Evolutionary conservation across 2,888 invertebrate species (phyloP).

Genomic region (Trachelus iudaicus): DNA sequence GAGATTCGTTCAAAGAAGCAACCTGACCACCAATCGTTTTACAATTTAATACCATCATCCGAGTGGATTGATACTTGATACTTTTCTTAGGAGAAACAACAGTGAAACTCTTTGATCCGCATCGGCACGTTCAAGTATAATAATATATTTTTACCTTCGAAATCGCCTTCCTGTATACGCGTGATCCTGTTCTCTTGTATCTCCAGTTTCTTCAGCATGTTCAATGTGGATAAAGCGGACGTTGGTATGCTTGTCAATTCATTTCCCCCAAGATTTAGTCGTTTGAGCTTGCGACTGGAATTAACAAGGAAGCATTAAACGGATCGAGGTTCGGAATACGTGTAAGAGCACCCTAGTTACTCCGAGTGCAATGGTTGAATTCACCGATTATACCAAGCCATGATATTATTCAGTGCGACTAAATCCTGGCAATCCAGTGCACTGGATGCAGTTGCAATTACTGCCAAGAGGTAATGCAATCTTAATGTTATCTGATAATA

Average conservation of each 20-base stretch:
- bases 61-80: not conserved
- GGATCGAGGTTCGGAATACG: not conserved
- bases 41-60: not conserved
- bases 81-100: not conserved
- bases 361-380: not conserved
- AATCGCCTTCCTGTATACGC: conserved; percentile 83
- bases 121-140: not conserved
- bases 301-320: conserved; percentile 19
- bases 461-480: no score
- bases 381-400: not conserved
- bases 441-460: not conserved
- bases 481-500: conserved; percentile 2
- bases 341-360: not conserved
- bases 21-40: not conserved
- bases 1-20: not conserved
- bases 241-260: conserved; percentile 82
- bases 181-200: conserved; percentile 88
- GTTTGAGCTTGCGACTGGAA: conserved; percentile 78
- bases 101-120: not conserved
- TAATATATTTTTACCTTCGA: conserved; percentile 74
- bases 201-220: conserved; percentile 86
- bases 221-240: conserved; percentile 81
- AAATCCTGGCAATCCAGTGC: not conserved
- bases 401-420: not conserved
- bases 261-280: conserved; percentile 88